These are phyloP conservation scores for Sciurus niger DNA, from an alignment of 2,113 vertebrate species.

Conservation along the genomic window DNA sequence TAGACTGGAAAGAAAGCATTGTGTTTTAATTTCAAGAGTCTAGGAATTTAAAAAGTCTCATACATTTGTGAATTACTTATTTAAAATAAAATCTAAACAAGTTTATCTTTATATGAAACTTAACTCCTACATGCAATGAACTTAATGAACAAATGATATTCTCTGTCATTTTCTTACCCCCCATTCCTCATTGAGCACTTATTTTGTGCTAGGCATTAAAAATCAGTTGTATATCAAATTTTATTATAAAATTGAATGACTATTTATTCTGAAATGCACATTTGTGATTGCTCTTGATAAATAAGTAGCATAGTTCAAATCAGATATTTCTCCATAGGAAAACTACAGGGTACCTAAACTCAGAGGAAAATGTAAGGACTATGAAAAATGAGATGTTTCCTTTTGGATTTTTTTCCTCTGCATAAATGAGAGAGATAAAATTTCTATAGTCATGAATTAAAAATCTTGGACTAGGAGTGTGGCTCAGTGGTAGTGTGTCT, in stretches of 20 bases:
- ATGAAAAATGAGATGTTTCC: background rate
- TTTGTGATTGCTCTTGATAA: background rate
- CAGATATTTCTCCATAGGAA: background rate
- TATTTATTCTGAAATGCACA: background rate
- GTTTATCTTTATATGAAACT: background rate
- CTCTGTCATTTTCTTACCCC: background rate
- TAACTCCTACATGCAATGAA: background rate
- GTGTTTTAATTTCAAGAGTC: background rate
- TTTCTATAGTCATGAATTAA: background rate
- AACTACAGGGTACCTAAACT: background rate
- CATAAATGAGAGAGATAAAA: background rate
- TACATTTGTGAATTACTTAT: background rate
- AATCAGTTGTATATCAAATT: background rate
- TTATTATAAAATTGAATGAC: background rate
- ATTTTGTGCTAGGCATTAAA: background rate
- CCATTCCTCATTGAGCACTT: background rate
- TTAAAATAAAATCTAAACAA: constrained; percentile 21
- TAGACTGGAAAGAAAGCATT: background rate
- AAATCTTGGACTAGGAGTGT: background rate
- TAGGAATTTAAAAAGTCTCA: background rate
- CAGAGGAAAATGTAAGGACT: background rate
- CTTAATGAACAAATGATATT: constrained; percentile 12
- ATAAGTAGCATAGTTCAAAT: background rate
- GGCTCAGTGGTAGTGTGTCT: too few relatives aligned
- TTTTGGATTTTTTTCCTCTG: background rate